phyloP scores from a whole-genome alignment of 2,888 invertebrate genomes.

The Yponomeuta plumbellus region DNA sequence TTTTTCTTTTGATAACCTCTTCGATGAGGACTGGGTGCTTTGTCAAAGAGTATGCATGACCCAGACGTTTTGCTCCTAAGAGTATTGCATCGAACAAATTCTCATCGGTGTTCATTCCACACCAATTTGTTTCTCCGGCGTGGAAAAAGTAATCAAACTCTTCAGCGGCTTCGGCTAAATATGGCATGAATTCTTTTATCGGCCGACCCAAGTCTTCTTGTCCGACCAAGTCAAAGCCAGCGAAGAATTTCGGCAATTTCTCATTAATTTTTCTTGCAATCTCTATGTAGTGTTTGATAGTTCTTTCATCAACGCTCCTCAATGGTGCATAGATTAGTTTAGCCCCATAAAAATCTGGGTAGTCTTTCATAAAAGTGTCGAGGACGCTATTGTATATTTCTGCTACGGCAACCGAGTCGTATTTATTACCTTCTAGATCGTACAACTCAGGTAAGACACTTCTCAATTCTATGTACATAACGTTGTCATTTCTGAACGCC shows the following conservation, averaged over 20 bases:
- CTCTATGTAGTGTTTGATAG: constrained; percentile 64
- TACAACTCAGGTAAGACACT: constrained; percentile 79
- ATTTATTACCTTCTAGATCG: constrained; percentile 78
- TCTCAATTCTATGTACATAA: constrained; percentile 83
- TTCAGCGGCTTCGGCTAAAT: constrained; percentile 64
- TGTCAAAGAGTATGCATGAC: constrained; percentile 83
- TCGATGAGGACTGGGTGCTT: constrained; percentile 83
- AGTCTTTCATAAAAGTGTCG: constrained; percentile 72
- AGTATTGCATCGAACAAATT: constrained; percentile 86
- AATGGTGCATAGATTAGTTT: constrained; percentile 83
- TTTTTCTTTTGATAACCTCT: constrained; percentile 74
- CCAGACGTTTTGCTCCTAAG: constrained; percentile 83
- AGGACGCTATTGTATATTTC: constrained; percentile 72
- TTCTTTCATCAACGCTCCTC: constrained; percentile 56
- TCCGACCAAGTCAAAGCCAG: constrained; percentile 89
- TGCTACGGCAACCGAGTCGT: constrained; percentile 71
- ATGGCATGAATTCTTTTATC: constrained; percentile 73
- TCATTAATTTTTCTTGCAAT: constrained; percentile 60
- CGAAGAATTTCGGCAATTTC: constrained; percentile 80
- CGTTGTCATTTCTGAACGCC: constrained; percentile 80
- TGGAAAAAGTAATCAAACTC: constrained; percentile 83
- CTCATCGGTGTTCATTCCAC: constrained; percentile 79
- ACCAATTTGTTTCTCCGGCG: constrained; percentile 89
- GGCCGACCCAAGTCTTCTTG: constrained; percentile 85
- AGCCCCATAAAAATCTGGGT: constrained; percentile 81